These are phyloP conservation scores for Chelidonichthys spinosus DNA, from an alignment of 2,797 vertebrate species.

Conservation along the genomic window DNA sequence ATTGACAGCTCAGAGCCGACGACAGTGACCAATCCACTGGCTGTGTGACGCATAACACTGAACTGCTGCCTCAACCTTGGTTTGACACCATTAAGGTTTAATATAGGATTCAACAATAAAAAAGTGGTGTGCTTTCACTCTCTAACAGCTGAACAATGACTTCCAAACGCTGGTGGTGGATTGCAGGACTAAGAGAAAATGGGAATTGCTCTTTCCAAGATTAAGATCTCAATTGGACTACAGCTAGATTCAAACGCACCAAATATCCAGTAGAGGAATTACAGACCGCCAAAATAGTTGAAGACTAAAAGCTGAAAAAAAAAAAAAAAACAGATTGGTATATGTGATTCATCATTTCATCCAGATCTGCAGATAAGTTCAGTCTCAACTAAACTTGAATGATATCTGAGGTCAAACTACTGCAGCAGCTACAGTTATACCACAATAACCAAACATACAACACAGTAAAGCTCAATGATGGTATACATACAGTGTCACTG, in stretches of 20 bases:
- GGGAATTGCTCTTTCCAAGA: neutral
- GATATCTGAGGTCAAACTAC: conserved; percentile 43
- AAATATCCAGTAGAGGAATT: neutral
- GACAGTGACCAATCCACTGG: neutral
- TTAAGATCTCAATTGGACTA: neutral
- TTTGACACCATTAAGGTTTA: conserved; percentile 5
- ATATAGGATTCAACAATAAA: conserved; percentile 2
- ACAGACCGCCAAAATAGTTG: neutral
- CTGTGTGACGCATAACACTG: neutral
- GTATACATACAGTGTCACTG: neutral
- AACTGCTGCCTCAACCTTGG: neutral
- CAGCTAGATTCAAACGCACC: conserved; percentile 2
- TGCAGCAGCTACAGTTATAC: conserved; percentile 39
- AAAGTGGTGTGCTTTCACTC: neutral
- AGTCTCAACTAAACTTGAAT: conserved; percentile 38
- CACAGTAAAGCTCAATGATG: conserved; percentile 22
- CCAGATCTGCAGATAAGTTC: conserved; percentile 50
- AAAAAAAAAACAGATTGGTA: conserved; percentile 3
- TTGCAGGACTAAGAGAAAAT: neutral
- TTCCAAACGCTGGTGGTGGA: neutral
- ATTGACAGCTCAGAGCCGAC: neutral
- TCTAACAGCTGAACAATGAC: neutral
- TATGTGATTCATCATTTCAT: conserved; percentile 39
- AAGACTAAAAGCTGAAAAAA: neutral
- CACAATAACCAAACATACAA: conserved; percentile 6